These are phyloP conservation scores for Epizoanthus fatuus DNA, from an alignment of 92 coral and sea anemone genomes.

Conservation along the genomic window DNA sequence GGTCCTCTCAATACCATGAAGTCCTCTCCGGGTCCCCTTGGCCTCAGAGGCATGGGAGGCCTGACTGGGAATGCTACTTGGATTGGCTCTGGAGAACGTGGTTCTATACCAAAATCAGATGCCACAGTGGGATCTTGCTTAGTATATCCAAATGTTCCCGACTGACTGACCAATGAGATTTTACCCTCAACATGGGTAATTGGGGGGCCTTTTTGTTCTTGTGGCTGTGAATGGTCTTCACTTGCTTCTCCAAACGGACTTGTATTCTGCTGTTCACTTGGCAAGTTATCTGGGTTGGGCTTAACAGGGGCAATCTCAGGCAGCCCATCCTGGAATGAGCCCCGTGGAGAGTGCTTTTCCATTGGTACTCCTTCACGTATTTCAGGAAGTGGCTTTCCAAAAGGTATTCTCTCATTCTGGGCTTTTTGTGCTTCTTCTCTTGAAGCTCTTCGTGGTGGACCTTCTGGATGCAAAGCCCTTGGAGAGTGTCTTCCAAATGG, in stretches of 20 bases:
- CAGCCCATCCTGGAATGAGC: background rate
- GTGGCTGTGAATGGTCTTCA: background rate
- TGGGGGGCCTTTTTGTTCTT: slow-evolving; percentile 36
- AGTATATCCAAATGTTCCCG: slow-evolving; percentile 39
- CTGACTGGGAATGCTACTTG: slow-evolving; percentile 18
- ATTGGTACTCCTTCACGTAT: background rate
- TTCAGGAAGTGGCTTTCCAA: background rate
- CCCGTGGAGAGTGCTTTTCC: slow-evolving; percentile 11
- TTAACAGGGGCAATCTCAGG: slow-evolving; percentile 39
- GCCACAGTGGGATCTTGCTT: slow-evolving; percentile 44
- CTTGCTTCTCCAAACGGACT: background rate
- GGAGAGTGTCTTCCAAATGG: slow-evolving; percentile 39
- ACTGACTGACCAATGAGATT: slow-evolving; percentile 28
- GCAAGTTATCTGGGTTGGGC: slow-evolving; percentile 47
- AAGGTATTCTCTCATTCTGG: background rate
- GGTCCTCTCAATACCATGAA: slow-evolving; percentile 30
- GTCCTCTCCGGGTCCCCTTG: slow-evolving; percentile 35
- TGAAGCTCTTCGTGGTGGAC: slow-evolving; percentile 42
- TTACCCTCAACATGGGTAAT: slow-evolving; percentile 11
- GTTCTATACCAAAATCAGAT: slow-evolving; percentile 44
- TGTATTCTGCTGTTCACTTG: background rate
- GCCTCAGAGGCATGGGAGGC: slow-evolving; percentile 19
- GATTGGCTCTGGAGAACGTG: slow-evolving; percentile 34
- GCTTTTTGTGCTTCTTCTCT: background rate
- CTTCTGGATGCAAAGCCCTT: slow-evolving; percentile 22